These are phyloP conservation scores for Cerceris rybyensis DNA, from an alignment of 2,888 invertebrate species.

Conservation along the genomic window DNA sequence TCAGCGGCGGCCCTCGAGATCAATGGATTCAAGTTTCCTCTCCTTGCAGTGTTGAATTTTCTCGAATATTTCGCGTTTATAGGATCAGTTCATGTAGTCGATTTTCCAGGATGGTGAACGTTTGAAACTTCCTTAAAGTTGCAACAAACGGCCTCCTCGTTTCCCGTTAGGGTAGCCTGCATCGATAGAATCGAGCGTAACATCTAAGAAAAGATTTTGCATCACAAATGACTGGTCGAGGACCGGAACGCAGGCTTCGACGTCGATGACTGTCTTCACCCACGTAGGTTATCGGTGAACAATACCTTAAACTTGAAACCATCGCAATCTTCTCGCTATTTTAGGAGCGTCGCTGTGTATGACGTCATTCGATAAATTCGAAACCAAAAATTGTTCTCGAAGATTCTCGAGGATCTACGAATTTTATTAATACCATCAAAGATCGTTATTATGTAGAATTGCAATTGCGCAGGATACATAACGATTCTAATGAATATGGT, in stretches of 20 bases:
- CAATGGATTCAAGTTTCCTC: slow-evolving; percentile 17
- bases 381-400: no score
- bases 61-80: background rate
- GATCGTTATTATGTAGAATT: no score
- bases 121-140: background rate
- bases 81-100: background rate
- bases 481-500: no score
- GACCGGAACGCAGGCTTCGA: slow-evolving; percentile 6
- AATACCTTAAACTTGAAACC: slow-evolving; percentile 52
- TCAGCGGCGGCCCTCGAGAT: slow-evolving; percentile 9
- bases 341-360: slow-evolving; percentile 54
- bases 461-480: no score
- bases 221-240: slow-evolving; percentile 71
- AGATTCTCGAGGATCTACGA: no score
- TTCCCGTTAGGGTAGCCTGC: slow-evolving; percentile 37
- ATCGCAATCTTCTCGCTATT: slow-evolving; percentile 64
- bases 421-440: no score
- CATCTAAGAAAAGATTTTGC: slow-evolving; percentile 74
- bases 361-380: slow-evolving; percentile 14
- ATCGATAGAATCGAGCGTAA: slow-evolving; percentile 42
- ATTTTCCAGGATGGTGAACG: background rate
- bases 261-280: slow-evolving; percentile 56
- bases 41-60: background rate
- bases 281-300: slow-evolving; percentile 55
- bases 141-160: background rate